These are phyloP conservation scores for Python bivittatus DNA, from an alignment of 2,113 vertebrate genomes.

Conservation along the genomic window DNA sequence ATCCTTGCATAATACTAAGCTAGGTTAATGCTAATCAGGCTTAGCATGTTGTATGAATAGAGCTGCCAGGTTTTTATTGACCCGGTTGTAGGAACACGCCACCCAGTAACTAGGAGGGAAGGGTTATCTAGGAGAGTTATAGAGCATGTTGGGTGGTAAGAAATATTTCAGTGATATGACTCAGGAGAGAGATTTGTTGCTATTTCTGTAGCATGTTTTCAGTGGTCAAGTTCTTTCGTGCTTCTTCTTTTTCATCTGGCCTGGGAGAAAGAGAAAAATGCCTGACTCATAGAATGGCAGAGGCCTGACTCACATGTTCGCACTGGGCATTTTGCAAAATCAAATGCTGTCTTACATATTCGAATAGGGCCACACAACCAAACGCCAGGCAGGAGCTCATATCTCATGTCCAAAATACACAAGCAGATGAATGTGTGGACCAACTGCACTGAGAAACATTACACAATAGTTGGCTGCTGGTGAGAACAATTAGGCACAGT, in stretches of 20 bases:
- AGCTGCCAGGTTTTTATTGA: background rate
- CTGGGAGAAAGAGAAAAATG: background rate
- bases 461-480: background rate
- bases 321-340: no score
- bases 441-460: background rate
- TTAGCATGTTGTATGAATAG: background rate
- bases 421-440: background rate
- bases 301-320: background rate
- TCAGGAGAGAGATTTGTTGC: background rate
- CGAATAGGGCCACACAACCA: background rate
- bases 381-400: background rate
- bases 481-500: background rate
- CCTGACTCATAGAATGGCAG: background rate
- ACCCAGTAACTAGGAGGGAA: background rate
- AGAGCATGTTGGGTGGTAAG: background rate
- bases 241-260: background rate
- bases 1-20: background rate
- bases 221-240: background rate
- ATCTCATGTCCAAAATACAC: background rate
- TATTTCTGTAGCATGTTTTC: background rate
- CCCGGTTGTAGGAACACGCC: background rate
- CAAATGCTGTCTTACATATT: background rate
- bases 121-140: background rate
- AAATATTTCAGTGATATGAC: background rate
- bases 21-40: background rate